A percentile compares a stretch with the other conserved stretches of the same genome.
Conservation (phyloP, 2,113 vertebrate genomes). For the Bubo scandiacus region DNA sequence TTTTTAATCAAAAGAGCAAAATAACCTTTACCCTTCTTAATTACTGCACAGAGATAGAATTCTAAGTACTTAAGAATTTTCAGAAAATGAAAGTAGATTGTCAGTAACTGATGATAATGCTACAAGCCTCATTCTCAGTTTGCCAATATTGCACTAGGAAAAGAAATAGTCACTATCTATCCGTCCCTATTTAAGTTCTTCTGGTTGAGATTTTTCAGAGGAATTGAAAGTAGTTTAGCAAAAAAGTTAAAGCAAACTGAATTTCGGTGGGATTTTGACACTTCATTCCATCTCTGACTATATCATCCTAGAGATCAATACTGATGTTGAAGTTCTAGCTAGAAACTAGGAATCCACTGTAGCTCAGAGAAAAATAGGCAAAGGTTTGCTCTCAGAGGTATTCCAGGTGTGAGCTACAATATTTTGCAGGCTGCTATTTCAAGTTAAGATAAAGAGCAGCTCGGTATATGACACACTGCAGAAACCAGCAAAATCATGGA, state of each 20-base stretch:
- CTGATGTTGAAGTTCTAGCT: not conserved
- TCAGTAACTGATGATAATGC: not conserved
- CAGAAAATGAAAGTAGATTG: not conserved
- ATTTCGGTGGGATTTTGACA: not conserved
- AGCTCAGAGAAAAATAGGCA: not conserved
- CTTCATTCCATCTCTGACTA: not conserved
- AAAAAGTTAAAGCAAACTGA: not conserved
- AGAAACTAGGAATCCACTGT: not conserved
- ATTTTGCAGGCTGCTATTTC: not conserved
- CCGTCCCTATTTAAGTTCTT: not conserved
- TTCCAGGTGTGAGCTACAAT: not conserved
- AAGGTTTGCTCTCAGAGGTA: not conserved
- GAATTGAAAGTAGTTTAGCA: not conserved
- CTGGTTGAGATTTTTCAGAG: not conserved
- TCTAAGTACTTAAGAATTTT: constrained; percentile 4
- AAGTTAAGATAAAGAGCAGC: not conserved
- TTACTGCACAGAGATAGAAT: not conserved
- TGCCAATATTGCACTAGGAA: not conserved
- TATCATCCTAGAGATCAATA: not conserved
- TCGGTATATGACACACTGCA: not conserved
- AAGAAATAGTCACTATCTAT: not conserved
- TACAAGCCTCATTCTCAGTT: not conserved
- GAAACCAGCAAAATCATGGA: not conserved
- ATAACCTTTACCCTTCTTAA: constrained; percentile 17
- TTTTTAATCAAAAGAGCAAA: constrained; percentile 52